phyloP scores from a whole-genome alignment of 2,888 invertebrate genomes.

The Meteorus cinctellus region DNA sequence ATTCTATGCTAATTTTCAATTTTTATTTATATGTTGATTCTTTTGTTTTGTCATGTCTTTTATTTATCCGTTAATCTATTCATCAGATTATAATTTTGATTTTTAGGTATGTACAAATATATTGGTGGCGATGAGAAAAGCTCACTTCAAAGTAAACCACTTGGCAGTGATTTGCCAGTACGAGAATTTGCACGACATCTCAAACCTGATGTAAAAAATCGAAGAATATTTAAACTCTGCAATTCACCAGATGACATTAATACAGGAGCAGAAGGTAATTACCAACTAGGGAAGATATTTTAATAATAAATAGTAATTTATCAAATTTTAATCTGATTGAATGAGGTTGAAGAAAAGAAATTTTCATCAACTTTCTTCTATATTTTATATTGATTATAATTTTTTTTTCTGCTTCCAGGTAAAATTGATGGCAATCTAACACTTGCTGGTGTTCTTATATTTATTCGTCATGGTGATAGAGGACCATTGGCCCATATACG shows the following conservation, averaged over 20 bases:
- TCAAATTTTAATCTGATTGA: neutral
- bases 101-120: conserved; percentile 86
- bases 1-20: neutral
- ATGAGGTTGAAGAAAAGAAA: neutral
- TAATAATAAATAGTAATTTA: neutral
- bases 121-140: conserved; percentile 78
- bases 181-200: conserved; percentile 75
- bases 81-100: conserved; percentile 13
- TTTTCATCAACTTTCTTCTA: neutral
- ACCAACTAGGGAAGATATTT: neutral
- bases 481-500: conserved; percentile 89
- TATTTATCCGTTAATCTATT: conserved; percentile 24
- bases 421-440: conserved; percentile 77
- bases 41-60: too few species aligned
- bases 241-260: conserved; percentile 83
- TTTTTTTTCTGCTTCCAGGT: conserved; percentile 70
- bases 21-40: conserved; percentile 12
- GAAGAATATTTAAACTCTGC: conserved; percentile 81
- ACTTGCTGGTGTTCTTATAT: conserved; percentile 82
- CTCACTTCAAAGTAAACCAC: conserved; percentile 70
- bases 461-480: conserved; percentile 92
- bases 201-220: conserved; percentile 79
- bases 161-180: conserved; percentile 72
- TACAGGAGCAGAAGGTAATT: conserved; percentile 83
- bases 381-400: neutral